phyloP scores from a whole-genome alignment of 2,888 invertebrate genomes.

The Leptinotarsa peninsularis region DNA sequence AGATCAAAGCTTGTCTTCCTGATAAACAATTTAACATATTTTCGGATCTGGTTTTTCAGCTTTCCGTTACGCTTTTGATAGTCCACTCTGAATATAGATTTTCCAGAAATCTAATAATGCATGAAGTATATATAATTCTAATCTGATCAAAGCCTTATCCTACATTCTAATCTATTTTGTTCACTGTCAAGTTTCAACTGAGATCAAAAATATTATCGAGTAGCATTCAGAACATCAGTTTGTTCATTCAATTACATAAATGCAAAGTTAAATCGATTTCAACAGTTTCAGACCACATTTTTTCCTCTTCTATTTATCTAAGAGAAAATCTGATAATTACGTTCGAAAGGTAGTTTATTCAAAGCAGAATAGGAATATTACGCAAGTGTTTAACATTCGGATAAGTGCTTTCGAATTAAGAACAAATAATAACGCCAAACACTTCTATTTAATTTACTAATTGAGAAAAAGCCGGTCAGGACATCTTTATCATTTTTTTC shows the following conservation, averaged over 20 bases:
- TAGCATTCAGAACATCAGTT: background rate
- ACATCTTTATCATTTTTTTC: background rate
- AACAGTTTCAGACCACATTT: constrained; percentile 1
- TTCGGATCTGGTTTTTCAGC: no score
- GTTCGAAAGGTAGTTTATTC: constrained; percentile 37
- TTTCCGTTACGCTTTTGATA: no score
- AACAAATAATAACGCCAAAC: constrained; percentile 20
- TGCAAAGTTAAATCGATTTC: background rate
- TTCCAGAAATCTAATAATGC: no score
- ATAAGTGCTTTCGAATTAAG: constrained; percentile 23
- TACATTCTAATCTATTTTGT: no score
- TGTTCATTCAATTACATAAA: background rate
- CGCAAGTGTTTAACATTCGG: constrained; percentile 35
- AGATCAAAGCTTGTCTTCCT: no score
- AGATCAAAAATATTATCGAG: no score
- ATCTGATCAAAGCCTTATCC: no score
- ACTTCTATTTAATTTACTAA: constrained; percentile 17
- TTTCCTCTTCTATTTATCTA: constrained; percentile 31
- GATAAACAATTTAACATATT: no score
- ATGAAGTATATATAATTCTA: no score
- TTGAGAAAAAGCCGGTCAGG: constrained; percentile 15
- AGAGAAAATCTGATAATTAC: constrained; percentile 33
- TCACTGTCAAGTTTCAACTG: no score
- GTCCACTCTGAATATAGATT: no score
- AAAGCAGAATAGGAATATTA: constrained; percentile 30